phyloP scores from a whole-genome alignment of 2,888 invertebrate genomes.

The Caenorhabditis afra region DNA sequence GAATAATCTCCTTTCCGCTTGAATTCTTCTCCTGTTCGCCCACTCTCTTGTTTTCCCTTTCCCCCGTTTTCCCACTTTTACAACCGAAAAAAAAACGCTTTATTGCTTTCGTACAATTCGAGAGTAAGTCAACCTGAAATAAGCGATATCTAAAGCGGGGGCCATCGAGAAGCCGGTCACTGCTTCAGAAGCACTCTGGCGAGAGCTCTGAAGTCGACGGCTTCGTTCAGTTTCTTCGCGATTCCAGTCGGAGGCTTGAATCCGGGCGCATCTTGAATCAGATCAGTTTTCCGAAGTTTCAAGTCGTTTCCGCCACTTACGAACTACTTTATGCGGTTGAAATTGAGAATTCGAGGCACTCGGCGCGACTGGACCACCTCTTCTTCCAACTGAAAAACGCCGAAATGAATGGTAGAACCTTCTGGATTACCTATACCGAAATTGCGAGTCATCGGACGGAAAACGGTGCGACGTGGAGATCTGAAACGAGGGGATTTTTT shows the following conservation, averaged over 20 bases:
- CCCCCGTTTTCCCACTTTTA: background rate
- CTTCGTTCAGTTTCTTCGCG: conserved; percentile 57
- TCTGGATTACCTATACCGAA: conserved; percentile 39
- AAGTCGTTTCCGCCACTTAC: conserved; percentile 1
- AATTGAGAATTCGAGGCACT: background rate
- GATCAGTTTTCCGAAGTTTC: background rate
- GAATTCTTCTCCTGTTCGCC: conserved; percentile 1
- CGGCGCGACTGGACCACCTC: conserved; percentile 33
- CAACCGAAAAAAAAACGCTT: background rate
- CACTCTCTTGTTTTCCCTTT: conserved; percentile 6
- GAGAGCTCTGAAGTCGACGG: conserved; percentile 52
- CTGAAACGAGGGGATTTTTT: conserved; percentile 19
- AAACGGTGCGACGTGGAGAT: conserved; percentile 25
- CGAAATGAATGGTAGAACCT: background rate
- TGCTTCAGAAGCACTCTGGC: conserved; percentile 55
- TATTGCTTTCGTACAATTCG: background rate
- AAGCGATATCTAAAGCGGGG: conserved; percentile 5
- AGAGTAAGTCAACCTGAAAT: conserved; percentile 5
- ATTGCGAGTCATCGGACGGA: conserved; percentile 44
- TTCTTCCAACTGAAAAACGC: conserved; percentile 34
- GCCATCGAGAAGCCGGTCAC: conserved; percentile 21
- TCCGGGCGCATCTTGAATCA: conserved; percentile 45
- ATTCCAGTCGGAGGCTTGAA: conserved; percentile 57
- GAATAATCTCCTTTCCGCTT: conserved; percentile 13
- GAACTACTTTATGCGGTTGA: background rate